A percentile compares a stretch with the other conserved stretches of the same genome.
Conservation (phyloP, 2,888 invertebrate species). For the Nemoura dubitans region DNA sequence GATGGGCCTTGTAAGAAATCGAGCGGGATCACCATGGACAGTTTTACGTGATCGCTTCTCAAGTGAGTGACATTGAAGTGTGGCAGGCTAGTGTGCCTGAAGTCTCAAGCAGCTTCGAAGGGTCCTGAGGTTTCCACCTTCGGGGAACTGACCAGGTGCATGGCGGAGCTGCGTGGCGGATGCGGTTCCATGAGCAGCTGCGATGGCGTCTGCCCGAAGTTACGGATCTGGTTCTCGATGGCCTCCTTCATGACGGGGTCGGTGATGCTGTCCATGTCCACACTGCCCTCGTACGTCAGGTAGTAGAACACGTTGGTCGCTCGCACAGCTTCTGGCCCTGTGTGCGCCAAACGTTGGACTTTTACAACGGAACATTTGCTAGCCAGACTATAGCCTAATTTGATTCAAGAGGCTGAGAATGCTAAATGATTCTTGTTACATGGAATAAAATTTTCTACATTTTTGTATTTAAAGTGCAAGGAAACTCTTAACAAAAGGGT, state of each 20-base stretch:
- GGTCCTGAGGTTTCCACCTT: too few species aligned
- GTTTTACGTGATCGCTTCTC: too few species aligned
- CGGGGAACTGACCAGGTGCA: slow-evolving; percentile 76
- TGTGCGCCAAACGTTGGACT: background rate
- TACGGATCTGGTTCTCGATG: slow-evolving; percentile 95
- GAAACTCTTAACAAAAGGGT: too few species aligned
- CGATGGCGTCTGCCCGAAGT: slow-evolving; percentile 98
- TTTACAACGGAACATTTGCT: background rate
- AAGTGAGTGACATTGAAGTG: too few species aligned
- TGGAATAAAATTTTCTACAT: too few species aligned
- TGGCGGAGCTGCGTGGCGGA: slow-evolving; percentile 94
- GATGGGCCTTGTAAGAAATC: too few species aligned
- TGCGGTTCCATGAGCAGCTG: slow-evolving; percentile 98
- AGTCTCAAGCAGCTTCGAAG: too few species aligned
- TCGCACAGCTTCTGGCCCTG: slow-evolving; percentile 94
- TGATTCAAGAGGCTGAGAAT: too few species aligned
- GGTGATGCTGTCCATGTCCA: slow-evolving; percentile 87
- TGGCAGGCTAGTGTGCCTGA: too few species aligned
- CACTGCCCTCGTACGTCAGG: slow-evolving; percentile 97
- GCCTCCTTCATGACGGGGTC: slow-evolving; percentile 92
- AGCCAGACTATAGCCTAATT: background rate
- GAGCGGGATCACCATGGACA: too few species aligned
- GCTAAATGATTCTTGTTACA: too few species aligned
- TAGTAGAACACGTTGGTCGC: slow-evolving; percentile 99
- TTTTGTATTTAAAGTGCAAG: too few species aligned